Conservation (phyloP, 2,113 vertebrate species). For the Scortum barcoo region DNA sequence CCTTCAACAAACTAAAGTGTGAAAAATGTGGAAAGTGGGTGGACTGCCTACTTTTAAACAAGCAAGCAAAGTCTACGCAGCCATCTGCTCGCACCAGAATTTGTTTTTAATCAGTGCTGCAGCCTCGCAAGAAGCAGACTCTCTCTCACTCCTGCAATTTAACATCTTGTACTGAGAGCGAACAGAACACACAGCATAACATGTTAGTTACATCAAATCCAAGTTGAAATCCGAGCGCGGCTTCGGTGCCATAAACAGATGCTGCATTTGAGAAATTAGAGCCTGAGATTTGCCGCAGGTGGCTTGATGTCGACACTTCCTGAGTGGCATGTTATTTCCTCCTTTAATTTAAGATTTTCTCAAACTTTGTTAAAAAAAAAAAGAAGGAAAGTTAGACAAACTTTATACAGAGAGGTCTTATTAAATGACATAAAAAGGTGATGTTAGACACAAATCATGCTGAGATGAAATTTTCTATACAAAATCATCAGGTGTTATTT, state of each 20-base stretch:
- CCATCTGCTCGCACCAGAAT: conserved; percentile 67
- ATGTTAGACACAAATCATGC: background rate
- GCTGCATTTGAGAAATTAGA: conserved; percentile 21
- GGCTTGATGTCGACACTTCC: background rate
- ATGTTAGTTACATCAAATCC: conserved; percentile 26
- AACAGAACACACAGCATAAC: conserved; percentile 47
- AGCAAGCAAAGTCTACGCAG: conserved; percentile 48
- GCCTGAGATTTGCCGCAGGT: conserved; percentile 2
- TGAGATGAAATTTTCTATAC: too few relatives aligned
- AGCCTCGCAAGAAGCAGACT: conserved; percentile 28
- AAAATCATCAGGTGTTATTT: too few relatives aligned
- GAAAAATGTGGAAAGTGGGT: conserved; percentile 64
- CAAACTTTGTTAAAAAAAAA: background rate
- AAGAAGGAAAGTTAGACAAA: background rate
- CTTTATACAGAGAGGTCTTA: background rate
- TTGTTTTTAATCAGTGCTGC: conserved; percentile 48
- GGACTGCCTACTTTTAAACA: conserved; percentile 66
- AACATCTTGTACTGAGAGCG: conserved; percentile 50
- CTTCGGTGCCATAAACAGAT: conserved; percentile 38
- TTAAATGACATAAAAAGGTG: background rate
- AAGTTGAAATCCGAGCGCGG: conserved; percentile 28
- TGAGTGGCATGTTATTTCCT: conserved; percentile 3
- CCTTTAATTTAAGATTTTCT: conserved; percentile 15
- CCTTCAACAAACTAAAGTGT: conserved; percentile 19
- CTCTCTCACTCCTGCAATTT: conserved; percentile 43